Evolutionary conservation across 2,888 invertebrate genomes (phyloP).

Genomic region (Drosophila austrosaltans): DNA sequence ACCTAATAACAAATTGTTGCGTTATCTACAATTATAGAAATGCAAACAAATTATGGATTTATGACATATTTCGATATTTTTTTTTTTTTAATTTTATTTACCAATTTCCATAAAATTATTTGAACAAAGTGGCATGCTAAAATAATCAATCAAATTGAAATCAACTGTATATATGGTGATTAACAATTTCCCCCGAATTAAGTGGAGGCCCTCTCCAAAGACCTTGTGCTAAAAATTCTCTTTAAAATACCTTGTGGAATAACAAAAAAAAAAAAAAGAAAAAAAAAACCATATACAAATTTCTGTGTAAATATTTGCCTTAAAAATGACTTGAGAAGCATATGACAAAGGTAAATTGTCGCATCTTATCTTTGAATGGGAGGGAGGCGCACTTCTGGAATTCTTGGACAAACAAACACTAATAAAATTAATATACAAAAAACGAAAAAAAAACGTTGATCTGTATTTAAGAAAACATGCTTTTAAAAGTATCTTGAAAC

Average conservation of each 20-base stretch:
- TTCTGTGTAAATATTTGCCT: slow-evolving; percentile 12
- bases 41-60: slow-evolving; percentile 35
- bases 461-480: slow-evolving; percentile 22
- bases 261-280: neutral
- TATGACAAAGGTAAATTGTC: slow-evolving; percentile 10
- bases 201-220: no score
- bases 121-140: slow-evolving; percentile 28
- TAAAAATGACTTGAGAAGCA: slow-evolving; percentile 8
- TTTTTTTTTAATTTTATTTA: slow-evolving; percentile 17
- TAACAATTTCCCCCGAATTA: neutral
- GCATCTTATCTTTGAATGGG: slow-evolving; percentile 38
- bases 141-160: slow-evolving; percentile 43
- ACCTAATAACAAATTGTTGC: slow-evolving; percentile 46
- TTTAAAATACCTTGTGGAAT: neutral
- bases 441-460: slow-evolving; percentile 24
- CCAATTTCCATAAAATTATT: slow-evolving; percentile 11
- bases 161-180: neutral
- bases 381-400: slow-evolving; percentile 19
- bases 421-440: neutral
- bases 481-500: slow-evolving; percentile 45
- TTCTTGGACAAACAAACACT: slow-evolving; percentile 28
- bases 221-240: neutral
- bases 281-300: slow-evolving; percentile 3
- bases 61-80: slow-evolving; percentile 10
- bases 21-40: slow-evolving; percentile 29